Evolutionary conservation across 2,113 vertebrate genomes (phyloP).

Genomic region (Megatriorchis doriae): DNA sequence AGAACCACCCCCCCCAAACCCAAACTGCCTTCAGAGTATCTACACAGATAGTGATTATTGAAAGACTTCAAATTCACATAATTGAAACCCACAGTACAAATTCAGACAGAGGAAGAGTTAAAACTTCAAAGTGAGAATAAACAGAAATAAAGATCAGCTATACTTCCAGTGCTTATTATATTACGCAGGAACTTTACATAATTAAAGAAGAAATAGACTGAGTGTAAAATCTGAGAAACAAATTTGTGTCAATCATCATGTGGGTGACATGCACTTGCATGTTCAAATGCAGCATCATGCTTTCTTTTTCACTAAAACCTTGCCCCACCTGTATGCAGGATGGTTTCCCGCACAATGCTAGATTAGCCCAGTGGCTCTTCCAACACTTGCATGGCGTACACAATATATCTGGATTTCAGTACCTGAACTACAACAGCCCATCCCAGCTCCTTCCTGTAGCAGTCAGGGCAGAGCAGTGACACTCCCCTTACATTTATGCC

Average conservation of each 20-base stretch:
- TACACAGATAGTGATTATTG: background rate
- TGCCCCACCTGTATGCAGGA: background rate
- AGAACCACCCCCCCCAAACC: background rate
- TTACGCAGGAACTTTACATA: background rate
- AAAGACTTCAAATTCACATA: background rate
- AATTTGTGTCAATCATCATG: background rate
- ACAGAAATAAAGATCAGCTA: background rate
- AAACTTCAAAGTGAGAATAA: background rate
- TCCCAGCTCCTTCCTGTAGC: background rate
- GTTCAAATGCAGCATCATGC: background rate
- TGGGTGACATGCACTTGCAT: background rate
- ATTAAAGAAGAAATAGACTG: background rate
- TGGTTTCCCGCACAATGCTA: rapidly evolving
- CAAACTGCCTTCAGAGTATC: background rate
- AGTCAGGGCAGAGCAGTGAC: background rate
- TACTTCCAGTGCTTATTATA: background rate
- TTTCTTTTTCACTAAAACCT: background rate
- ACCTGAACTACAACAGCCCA: background rate
- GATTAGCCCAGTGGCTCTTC: background rate
- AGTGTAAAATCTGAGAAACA: background rate
- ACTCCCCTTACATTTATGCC: background rate
- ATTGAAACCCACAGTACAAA: background rate
- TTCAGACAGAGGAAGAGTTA: background rate
- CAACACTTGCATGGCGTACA: rapidly evolving
- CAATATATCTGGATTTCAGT: background rate